These are phyloP conservation scores for Turritopsis dohrnii DNA, from an alignment of 30 jellyfish, hydroid and myxozoan species.

Conservation along the genomic window DNA sequence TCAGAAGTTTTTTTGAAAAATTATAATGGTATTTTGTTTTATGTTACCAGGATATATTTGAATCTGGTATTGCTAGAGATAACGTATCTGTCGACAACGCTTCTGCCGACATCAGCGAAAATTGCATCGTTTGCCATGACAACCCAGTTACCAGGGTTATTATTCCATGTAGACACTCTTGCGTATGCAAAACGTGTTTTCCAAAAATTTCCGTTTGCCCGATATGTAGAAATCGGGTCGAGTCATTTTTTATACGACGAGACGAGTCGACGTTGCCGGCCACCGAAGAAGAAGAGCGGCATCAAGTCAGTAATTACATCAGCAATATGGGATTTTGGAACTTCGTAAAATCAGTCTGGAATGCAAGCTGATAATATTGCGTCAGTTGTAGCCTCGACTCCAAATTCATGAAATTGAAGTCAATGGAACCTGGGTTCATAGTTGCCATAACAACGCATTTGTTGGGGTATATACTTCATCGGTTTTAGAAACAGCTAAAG, in stretches of 20 bases:
- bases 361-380: constrained; percentile 45
- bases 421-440: too few relatives aligned
- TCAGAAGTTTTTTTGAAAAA: too few relatives aligned
- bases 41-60: background rate
- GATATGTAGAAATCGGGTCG: constrained; percentile 47
- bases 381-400: too few relatives aligned
- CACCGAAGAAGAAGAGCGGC: constrained; percentile 55
- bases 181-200: constrained; percentile 74
- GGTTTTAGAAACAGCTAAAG: too few relatives aligned
- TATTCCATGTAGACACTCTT: constrained; percentile 82
- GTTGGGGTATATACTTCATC: too few relatives aligned
- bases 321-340: constrained; percentile 52
- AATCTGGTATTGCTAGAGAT: constrained; percentile 4
- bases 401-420: too few relatives aligned
- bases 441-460: too few relatives aligned
- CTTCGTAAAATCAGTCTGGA: constrained; percentile 65
- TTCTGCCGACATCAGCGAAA: constrained; percentile 14
- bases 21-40: too few relatives aligned
- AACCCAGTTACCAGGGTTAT: constrained; percentile 74
- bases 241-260: constrained; percentile 37
- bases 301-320: constrained; percentile 44
- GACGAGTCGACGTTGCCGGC: constrained; percentile 54
- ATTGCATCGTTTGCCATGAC: constrained; percentile 66
- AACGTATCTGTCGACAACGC: background rate
- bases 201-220: constrained; percentile 53